Evolutionary conservation across 2,888 invertebrate species (phyloP), one percentile per base, ranked within the genome.

Genomic region (Caenorhabditis virilis): DNA sequence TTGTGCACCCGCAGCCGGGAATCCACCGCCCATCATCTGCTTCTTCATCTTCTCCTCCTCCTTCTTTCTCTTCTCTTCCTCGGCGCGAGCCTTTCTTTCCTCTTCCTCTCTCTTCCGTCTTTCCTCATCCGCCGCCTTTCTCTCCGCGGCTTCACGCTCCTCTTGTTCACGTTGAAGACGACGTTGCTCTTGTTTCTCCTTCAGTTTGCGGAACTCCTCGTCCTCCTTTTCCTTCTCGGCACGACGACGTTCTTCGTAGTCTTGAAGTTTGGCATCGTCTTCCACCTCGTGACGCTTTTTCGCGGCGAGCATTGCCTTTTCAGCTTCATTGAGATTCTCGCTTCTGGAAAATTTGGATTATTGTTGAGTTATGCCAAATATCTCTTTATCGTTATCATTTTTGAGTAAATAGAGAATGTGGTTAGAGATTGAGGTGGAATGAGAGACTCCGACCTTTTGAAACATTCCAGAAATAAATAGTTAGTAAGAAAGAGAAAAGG

Each of bases 191-290:
- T 82, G 79, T 59, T 80, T 80, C 86, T 95, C 94, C 88, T 95
- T 95, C 85, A 95, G 89, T 85, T 90, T 91, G 86, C 91, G 92
- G 86, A 95, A 89, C 86, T 94, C 94, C 82, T 94, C 93, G 45
- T 72, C 72, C 53, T 70, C 78, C 72, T 70, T 79, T 69, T 69
- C 77, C 38, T 63, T 69, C 63, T 67, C 80, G 15, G 64, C 50
- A 26, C 70, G 70, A 53, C 82, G 73, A 6, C 64, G 65, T 48
- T 77, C 78, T 61, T 83, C 79, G 68, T 83, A 83, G 47, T 83
- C 83, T 46, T 71, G 72, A 30, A 83, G 60, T 57, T 80, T 82
- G 18, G 72, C 75, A 16, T 72, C 72, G 35, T 81, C 80, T 38
- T 84, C 83, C 22, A 79, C 80, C 30, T 83, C 82, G 52, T 82